Evolutionary conservation across 2,797 vertebrate species (phyloP).

Genomic region (Mus spretus): DNA sequence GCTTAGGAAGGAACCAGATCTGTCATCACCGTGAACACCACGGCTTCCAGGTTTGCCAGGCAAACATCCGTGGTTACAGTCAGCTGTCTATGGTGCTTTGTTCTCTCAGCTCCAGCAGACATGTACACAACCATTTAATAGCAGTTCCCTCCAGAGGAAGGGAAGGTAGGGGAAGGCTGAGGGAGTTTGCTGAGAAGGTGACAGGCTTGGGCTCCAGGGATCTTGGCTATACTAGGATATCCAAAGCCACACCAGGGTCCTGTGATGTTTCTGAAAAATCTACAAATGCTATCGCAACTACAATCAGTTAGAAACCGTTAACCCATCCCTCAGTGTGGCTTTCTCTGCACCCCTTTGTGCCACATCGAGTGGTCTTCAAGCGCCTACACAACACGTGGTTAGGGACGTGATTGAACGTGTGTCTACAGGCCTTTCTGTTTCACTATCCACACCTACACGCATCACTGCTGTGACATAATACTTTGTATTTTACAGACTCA

Average conservation of each 20-base stretch:
- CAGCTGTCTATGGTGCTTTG: background rate
- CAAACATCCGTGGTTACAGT: background rate
- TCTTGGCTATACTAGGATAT: fast-evolving
- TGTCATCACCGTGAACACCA: background rate
- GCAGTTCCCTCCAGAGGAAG: background rate
- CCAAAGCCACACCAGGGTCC: background rate
- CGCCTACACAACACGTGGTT: background rate
- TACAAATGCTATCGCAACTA: background rate
- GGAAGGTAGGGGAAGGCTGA: background rate
- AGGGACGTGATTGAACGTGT: background rate
- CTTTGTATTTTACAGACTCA: background rate
- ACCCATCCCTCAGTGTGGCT: background rate
- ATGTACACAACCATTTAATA: fast-evolving
- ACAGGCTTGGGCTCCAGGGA: background rate
- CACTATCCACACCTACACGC: no score
- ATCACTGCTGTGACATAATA: background rate
- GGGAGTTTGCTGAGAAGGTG: background rate
- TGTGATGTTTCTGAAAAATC: background rate
- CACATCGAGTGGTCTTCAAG: background rate
- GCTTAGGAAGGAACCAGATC: background rate
- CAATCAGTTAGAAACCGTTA: background rate
- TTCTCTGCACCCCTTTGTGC: background rate
- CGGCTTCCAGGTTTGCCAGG: background rate
- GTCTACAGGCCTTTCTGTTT: background rate
- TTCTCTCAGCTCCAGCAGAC: background rate